phyloP scores from a whole-genome alignment of 2,113 vertebrate species.

The Conger conger region DNA sequence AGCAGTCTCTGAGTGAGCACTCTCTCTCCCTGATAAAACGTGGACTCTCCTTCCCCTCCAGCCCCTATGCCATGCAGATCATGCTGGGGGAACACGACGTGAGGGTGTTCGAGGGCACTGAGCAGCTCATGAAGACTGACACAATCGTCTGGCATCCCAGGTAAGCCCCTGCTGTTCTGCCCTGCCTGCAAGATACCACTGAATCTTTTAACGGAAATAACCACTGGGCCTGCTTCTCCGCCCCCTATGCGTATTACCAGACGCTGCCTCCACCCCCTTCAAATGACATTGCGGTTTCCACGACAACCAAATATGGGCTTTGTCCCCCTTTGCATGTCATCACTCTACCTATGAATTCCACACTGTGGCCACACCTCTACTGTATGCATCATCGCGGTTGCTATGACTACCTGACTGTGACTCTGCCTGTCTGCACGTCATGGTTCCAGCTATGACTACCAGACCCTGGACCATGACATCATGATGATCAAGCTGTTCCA shows the following conservation, averaged over 20 bases:
- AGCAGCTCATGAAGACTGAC: conserved; percentile 64
- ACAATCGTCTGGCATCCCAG: conserved; percentile 63
- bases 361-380: neutral
- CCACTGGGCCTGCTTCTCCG: too few relatives aligned
- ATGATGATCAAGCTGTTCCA: conserved; percentile 69
- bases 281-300: neutral
- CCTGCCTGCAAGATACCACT: neutral
- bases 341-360: too few relatives aligned
- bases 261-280: neutral
- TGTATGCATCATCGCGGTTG: conserved; percentile 24
- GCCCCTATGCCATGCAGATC: conserved; percentile 62
- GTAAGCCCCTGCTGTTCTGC: conserved; percentile 36
- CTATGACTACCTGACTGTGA: conserved; percentile 61
- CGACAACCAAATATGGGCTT: neutral
- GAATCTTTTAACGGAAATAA: neutral
- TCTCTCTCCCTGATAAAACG: neutral
- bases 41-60: conserved; percentile 25
- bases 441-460: conserved; percentile 60
- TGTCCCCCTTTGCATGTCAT: too few relatives aligned
- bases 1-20: neutral
- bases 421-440: neutral
- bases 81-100: conserved; percentile 66
- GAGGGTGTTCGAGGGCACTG: conserved; percentile 56
- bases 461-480: conserved; percentile 66
- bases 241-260: neutral